Base-by-base conservation (phyloP, 1,140 invertebrate genomes). In the Aphaenogaster floridana region DNA sequence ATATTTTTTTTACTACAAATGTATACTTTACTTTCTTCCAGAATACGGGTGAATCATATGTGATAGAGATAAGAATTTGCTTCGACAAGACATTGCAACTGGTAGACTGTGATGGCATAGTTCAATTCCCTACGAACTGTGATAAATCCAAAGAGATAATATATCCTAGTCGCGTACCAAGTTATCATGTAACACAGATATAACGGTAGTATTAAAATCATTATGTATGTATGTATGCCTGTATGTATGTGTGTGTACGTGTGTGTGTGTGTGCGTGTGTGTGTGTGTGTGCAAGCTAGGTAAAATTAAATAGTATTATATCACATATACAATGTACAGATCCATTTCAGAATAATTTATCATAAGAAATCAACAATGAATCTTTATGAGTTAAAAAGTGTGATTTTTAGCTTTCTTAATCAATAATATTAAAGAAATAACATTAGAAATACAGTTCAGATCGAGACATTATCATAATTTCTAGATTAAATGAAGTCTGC, bases 71-170 rank as follows among this genome's bases (percentile, higher is more conserved):
- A 74, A 96, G 97, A 6, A 96, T 97, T 59, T 97, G 97, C 93
- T 97, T 97, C 72, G 94, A 96, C 88, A 97, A 97, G 88, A 92
- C 93, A 6, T 92, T 97, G 15, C 91, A 96, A 61, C 91, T 97
- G 11, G 94, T 96, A 15, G 95, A 97, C 84, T 97, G 97, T 91
- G 96, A 97, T 91, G 96, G 96, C 17, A 93, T 96, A 36, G n/a
- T n/a, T n/a, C n/a, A n/a, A n/a, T n/a, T 93, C 11, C 94, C 94
- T 39, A 97, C 96, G 4, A 97, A 97, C 89, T 97, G 97, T 93
- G 94, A 96, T 86, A 89, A 92, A 6, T 93, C 94, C 9, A 93
- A 95, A 89, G 93, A 94, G 3, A 95, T 97, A n/a, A 93, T 96
- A 34, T 97, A 97, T 94, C 96, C 96, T 0, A 93, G 95, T 85